Evolutionary conservation across 2,113 vertebrate genomes (phyloP), one percentile per base, ranked within the genome.

Genomic region (Ciconia boyciana): DNA sequence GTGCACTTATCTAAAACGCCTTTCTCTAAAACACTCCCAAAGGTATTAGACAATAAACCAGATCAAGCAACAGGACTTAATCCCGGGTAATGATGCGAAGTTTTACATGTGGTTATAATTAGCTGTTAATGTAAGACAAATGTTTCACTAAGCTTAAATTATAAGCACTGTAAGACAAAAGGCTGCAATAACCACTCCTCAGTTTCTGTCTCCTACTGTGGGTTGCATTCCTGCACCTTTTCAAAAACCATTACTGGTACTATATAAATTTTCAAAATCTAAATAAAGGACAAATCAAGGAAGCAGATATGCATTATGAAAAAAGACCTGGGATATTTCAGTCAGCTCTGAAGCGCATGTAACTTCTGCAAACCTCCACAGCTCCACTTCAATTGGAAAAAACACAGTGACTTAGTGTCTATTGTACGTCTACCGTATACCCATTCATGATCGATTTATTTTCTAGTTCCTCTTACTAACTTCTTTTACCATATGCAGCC

Each of bases 391-490:
- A 83, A 1, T 4, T 58, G 9, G n/a, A 29, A 77, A 36, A 77
- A 18, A 1, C 3, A 6, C 39, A 13, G 11, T 13, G 18, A 69
- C 34, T 16, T 11, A 5, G 8, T 28, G 26, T 43, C 25, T 77
- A 25, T 31, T 26, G 43, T 6, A 24, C 18, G 19, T 20, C 49
- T 43, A 19, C 34, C 46, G 7, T 34, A 52, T 12, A 36, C 8
- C 52, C 19, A 44, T 22, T 31, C 39, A 48, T 1, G 2, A 49
- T 1, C 6, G 0, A 44, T 22, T 49, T 34, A 26, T 41, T 39
- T 17, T 6, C 48, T 20, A 3, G 11, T 28, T 84, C 29, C 43
- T 41, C 55, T 41, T 48, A 15, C 1, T 10, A 65, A 26, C 43
- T n/a, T 39, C 41, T 84, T 89, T 62, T 43, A 29, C 25, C 22